These are phyloP conservation scores for Drosophila anceps DNA, from an alignment of 2,888 invertebrate species.

Conservation along the genomic window DNA sequence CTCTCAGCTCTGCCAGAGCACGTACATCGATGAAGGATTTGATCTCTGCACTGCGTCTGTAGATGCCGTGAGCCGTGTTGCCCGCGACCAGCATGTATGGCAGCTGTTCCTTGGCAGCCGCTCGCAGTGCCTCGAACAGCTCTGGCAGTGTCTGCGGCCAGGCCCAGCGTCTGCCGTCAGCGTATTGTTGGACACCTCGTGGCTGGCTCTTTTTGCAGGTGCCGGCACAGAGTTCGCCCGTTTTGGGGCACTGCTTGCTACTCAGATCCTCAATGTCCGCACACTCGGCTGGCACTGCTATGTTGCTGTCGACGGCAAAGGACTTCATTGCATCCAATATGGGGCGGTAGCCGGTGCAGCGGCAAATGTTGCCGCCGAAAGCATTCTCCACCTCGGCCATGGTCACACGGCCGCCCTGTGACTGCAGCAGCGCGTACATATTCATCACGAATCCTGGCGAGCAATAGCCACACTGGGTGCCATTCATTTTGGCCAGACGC, in stretches of 20 bases:
- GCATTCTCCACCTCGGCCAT: conserved; percentile 90
- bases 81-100: conserved; percentile 90
- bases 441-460: conserved; percentile 92
- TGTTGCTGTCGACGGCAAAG: conserved; percentile 88
- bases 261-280: conserved; percentile 85
- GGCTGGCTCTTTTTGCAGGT: conserved; percentile 69
- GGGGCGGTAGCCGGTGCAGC: conserved; percentile 92
- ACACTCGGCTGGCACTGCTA: conserved; percentile 85
- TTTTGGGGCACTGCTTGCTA: conserved; percentile 85
- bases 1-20: conserved; percentile 87
- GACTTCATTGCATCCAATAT: conserved; percentile 93
- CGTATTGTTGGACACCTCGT: conserved; percentile 44
- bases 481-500: conserved; percentile 88
- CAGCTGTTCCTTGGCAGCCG: conserved; percentile 78
- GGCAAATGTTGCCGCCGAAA: conserved; percentile 92
- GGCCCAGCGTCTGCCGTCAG: conserved; percentile 78
- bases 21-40: conserved; percentile 89
- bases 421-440: conserved; percentile 87
- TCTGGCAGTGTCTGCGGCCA: conserved; percentile 75
- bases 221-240: conserved; percentile 83
- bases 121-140: conserved; percentile 82
- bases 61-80: conserved; percentile 91
- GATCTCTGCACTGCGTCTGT: conserved; percentile 76
- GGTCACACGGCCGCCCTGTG: conserved; percentile 86
- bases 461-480: conserved; percentile 91